Conservation (phyloP, 2,113 vertebrate species). For the Varanus komodoensis region DNA sequence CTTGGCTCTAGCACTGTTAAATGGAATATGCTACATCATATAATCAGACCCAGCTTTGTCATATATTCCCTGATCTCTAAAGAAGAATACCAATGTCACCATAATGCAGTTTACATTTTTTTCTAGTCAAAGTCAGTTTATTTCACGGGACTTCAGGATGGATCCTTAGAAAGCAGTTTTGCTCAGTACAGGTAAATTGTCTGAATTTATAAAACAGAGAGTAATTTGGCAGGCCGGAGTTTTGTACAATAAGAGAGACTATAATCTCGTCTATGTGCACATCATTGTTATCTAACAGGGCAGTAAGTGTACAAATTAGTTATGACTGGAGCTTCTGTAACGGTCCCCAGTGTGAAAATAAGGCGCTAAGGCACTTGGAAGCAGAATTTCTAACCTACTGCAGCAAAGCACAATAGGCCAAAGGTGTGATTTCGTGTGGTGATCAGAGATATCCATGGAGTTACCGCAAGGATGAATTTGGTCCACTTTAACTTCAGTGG, state of each 20-base stretch:
- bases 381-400: constrained; percentile 25
- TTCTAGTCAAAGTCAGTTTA: constrained; percentile 56
- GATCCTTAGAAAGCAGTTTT: constrained; percentile 72
- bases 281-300: constrained; percentile 15
- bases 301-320: constrained; percentile 37
- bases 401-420: constrained; percentile 16
- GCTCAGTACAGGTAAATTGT: constrained; percentile 62
- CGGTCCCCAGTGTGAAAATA: background rate
- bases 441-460: background rate
- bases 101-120: constrained; percentile 68
- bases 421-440: constrained; percentile 4
- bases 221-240: constrained; percentile 25
- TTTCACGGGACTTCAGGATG: constrained; percentile 63
- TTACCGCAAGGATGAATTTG: constrained; percentile 24
- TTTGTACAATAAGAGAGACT: constrained; percentile 53
- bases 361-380: constrained; percentile 12
- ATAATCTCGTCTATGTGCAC: constrained; percentile 12
- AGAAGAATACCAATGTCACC: constrained; percentile 61
- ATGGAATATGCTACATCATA: constrained; percentile 66
- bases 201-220: constrained; percentile 46
- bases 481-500: constrained; percentile 43
- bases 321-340: constrained; percentile 19
- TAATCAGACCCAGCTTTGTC: constrained; percentile 72
- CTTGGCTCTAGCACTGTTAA: constrained; percentile 71
- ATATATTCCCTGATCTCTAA: constrained; percentile 72